phyloP scores from a whole-genome alignment of 2,888 invertebrate species.

The Girardia tigrina region DNA sequence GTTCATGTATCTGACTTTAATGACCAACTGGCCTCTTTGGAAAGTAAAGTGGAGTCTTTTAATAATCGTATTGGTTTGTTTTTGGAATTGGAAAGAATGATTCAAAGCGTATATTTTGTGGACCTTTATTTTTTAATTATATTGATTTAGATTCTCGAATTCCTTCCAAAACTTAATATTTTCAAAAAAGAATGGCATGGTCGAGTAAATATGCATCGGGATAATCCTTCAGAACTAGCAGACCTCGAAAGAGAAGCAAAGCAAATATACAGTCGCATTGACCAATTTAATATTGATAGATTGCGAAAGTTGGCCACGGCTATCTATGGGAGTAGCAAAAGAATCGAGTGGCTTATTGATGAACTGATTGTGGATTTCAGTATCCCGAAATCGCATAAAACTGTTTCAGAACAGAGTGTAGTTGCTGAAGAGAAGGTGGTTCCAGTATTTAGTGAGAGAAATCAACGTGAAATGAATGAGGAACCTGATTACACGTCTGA shows the following conservation, averaged over 20 bases:
- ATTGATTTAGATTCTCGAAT: background rate
- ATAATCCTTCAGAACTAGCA: background rate
- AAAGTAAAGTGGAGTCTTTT: background rate
- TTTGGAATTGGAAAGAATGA: background rate
- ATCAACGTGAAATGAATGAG: background rate
- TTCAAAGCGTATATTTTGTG: background rate
- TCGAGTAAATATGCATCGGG: background rate
- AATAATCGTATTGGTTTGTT: background rate
- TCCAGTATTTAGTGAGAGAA: background rate
- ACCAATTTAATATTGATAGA: background rate
- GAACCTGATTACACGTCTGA: background rate
- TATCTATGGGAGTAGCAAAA: constrained; percentile 2
- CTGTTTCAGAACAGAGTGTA: background rate
- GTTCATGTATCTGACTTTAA: background rate
- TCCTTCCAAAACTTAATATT: background rate
- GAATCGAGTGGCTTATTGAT: background rate
- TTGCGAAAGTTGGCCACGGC: background rate
- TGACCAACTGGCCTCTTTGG: background rate
- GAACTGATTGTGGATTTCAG: background rate
- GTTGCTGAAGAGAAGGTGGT: background rate
- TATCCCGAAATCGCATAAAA: background rate
- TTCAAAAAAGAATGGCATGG: background rate
- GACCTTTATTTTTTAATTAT: background rate
- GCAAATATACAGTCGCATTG: background rate
- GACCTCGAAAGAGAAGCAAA: background rate